A percentile compares a stretch with the other conserved stretches of the same genome.
These are phyloP conservation scores for Enteromius mattozi DNA, from an alignment of 2,797 vertebrate genomes.

Conservation along the genomic window DNA sequence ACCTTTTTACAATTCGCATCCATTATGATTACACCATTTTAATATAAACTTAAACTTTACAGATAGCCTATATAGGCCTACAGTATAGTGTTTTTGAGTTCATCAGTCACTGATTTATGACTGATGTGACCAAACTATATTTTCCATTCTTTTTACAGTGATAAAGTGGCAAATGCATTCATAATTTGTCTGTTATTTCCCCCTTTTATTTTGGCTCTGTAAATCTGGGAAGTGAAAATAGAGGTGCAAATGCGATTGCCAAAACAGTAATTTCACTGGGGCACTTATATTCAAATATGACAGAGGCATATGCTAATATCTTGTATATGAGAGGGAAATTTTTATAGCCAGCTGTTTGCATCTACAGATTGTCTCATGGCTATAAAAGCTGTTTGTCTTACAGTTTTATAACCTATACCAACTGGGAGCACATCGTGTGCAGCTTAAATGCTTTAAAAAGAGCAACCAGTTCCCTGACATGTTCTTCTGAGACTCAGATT, in stretches of 20 bases:
- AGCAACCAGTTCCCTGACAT: not conserved
- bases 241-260: not conserved
- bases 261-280: not conserved
- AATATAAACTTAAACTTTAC: not conserved
- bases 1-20: not conserved
- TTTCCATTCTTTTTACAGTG: not conserved
- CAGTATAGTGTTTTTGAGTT: not conserved
- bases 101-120: not conserved
- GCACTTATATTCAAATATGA: not conserved
- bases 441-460: not conserved
- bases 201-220: not conserved
- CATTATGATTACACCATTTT: not conserved
- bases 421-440: not conserved
- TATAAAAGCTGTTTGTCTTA: not conserved
- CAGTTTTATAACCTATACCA: not conserved
- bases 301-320: slow-evolving; percentile 18
- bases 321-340: not conserved
- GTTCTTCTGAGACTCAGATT: not conserved
- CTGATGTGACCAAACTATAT: not conserved
- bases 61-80: not conserved
- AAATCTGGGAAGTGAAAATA: not conserved
- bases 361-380: not conserved
- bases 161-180: not conserved
- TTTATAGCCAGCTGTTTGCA: slow-evolving; percentile 5
- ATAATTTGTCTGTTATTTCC: not conserved